Percentiles rank a stretch among this genome's conserved stretches.
phyloP scores from a whole-genome alignment of 2,113 vertebrate species.

The Saimiri boliviensis region DNA sequence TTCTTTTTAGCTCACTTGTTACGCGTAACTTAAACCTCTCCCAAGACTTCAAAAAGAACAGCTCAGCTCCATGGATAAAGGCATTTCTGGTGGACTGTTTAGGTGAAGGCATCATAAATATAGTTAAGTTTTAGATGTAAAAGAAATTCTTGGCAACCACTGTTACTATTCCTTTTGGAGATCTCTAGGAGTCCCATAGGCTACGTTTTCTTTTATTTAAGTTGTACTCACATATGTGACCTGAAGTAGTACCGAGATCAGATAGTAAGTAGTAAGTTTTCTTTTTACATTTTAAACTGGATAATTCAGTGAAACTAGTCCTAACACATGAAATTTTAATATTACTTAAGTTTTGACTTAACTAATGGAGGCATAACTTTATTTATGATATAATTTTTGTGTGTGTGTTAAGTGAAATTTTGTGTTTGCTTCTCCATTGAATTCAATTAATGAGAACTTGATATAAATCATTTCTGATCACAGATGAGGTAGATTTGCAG shows the following conservation, averaged over 20 bases:
- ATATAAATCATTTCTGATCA: constrained; percentile 32
- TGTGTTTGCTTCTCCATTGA: constrained; percentile 36
- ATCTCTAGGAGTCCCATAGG: neutral
- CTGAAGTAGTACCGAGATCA: neutral
- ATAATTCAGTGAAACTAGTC: neutral
- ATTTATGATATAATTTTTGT: neutral
- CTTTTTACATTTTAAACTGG: neutral
- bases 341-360: neutral
- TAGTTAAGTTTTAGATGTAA: neutral
- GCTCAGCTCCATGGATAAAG: constrained; percentile 35
- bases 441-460: neutral
- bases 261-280: neutral
- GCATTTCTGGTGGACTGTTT: constrained; percentile 21
- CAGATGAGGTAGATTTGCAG: neutral
- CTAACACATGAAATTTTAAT: neutral
- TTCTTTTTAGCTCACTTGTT: constrained; percentile 24
- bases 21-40: constrained; percentile 49
- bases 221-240: neutral
- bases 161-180: neutral
- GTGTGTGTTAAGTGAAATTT: constrained; percentile 26
- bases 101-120: neutral
- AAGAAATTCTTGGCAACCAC: constrained; percentile 49
- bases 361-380: neutral
- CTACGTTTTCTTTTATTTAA: neutral
- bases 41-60: constrained; percentile 70